Conservation (phyloP, 1,140 invertebrate species). For the Drosophila repleta region DNA sequence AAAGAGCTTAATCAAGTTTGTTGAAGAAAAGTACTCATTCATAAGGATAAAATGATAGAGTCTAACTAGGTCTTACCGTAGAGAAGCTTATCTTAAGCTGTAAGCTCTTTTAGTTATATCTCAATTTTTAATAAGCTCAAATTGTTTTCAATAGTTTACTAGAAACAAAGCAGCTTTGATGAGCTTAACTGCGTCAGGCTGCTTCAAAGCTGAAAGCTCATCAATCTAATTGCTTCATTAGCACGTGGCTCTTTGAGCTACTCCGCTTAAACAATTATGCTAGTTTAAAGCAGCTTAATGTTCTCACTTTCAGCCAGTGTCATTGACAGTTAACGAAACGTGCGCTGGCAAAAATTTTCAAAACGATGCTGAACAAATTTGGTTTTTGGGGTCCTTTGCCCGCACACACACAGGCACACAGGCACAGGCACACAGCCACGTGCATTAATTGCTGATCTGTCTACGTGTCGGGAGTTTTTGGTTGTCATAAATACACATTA, state of each 20-base stretch:
- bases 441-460: slow-evolving; percentile 76
- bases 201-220: background rate
- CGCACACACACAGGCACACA: background rate
- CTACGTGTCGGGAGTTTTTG: slow-evolving; percentile 45
- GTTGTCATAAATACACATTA: slow-evolving; percentile 66
- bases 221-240: background rate
- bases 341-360: slow-evolving; percentile 14
- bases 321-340: slow-evolving; percentile 9
- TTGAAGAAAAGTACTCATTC: too few relatives aligned
- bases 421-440: slow-evolving; percentile 6
- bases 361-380: slow-evolving; percentile 24
- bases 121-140: too few relatives aligned
- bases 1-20: too few relatives aligned
- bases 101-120: too few relatives aligned
- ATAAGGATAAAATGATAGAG: too few relatives aligned
- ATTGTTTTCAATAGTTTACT: too few relatives aligned
- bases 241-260: too few relatives aligned
- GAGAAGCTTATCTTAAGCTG: too few relatives aligned
- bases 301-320: slow-evolving; percentile 7
- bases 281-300: slow-evolving; percentile 3
- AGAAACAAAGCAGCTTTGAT: background rate
- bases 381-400: slow-evolving; percentile 1
- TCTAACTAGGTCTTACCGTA: too few relatives aligned
- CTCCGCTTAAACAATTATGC: background rate
- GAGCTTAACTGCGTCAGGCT: background rate